A percentile compares a stretch with the other conserved stretches of the same genome.
These are phyloP conservation scores for Sminthurinus aureus DNA, from an alignment of 2,888 invertebrate genomes.

Conservation along the genomic window DNA sequence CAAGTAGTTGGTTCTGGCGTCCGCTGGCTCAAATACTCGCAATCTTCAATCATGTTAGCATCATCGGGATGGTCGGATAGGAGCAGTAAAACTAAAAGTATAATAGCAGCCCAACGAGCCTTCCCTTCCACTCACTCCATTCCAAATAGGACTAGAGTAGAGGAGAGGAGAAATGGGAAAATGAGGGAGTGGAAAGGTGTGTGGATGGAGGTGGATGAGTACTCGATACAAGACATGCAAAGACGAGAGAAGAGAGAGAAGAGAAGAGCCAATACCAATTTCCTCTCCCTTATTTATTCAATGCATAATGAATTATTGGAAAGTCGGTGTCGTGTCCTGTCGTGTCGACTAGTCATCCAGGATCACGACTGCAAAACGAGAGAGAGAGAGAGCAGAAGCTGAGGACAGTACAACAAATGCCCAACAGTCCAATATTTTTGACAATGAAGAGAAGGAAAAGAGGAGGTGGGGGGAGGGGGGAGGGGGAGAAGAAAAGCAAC, in stretches of 20 bases:
- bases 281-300: constrained; percentile 42
- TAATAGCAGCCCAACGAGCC: too few species aligned
- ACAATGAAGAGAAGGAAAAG: background rate
- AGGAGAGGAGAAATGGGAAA: background rate
- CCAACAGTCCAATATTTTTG: background rate
- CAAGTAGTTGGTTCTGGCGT: constrained; percentile 10
- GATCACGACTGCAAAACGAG: constrained; percentile 1
- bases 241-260: background rate
- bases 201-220: constrained; percentile 10
- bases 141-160: background rate
- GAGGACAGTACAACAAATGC: background rate
- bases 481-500: background rate
- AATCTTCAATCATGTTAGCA: background rate
- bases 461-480: background rate
- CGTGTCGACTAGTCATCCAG: constrained; percentile 42
- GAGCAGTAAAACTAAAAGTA: too few species aligned
- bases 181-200: constrained; percentile 10
- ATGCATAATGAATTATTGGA: constrained; percentile 42
- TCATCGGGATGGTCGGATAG: too few species aligned
- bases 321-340: too few species aligned
- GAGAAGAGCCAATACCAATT: constrained; percentile 8
- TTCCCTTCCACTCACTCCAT: too few species aligned
- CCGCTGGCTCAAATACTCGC: background rate
- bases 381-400: background rate
- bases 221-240: background rate